phyloP scores from a whole-genome alignment of 1,140 invertebrate genomes.

The Drosophila prosaltans region DNA sequence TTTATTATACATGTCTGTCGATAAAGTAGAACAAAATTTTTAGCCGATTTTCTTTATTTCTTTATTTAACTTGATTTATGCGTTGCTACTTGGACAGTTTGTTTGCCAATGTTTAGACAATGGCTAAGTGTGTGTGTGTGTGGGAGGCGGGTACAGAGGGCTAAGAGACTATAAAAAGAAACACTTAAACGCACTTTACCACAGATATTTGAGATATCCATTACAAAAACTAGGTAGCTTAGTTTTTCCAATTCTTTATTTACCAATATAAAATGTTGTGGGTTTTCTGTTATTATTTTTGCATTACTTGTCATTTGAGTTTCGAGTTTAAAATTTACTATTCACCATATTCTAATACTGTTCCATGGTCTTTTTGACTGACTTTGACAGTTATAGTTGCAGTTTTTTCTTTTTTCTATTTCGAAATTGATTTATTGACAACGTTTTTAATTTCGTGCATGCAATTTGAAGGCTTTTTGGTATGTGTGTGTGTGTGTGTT shows the following conservation, averaged over 20 bases:
- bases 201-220: background rate
- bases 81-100: slow-evolving; percentile 41
- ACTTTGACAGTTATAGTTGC: slow-evolving; percentile 56
- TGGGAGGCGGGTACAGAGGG: slow-evolving; percentile 13
- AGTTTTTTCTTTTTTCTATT: slow-evolving; percentile 13
- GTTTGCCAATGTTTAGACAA: slow-evolving; percentile 78
- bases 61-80: slow-evolving; percentile 73
- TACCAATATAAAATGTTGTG: too few relatives aligned
- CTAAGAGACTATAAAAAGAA: slow-evolving; percentile 1
- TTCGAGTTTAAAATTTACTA: slow-evolving; percentile 21
- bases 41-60: slow-evolving; percentile 14
- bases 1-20: slow-evolving; percentile 49
- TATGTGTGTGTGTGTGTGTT: too few relatives aligned
- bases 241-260: background rate
- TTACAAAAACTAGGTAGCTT: background rate
- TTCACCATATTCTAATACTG: slow-evolving; percentile 12
- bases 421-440: slow-evolving; percentile 61
- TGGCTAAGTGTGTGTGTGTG: slow-evolving; percentile 27
- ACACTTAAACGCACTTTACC: slow-evolving; percentile 73
- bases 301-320: background rate
- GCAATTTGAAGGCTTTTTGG: slow-evolving; percentile 39
- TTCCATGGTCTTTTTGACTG: slow-evolving; percentile 52
- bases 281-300: too few relatives aligned
- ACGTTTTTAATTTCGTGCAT: slow-evolving; percentile 46
- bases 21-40: slow-evolving; percentile 64